Percentiles rank a stretch among this genome's conserved stretches.
Conservation (phyloP, 2,797 vertebrate genomes). For the Galago senegalensis region DNA sequence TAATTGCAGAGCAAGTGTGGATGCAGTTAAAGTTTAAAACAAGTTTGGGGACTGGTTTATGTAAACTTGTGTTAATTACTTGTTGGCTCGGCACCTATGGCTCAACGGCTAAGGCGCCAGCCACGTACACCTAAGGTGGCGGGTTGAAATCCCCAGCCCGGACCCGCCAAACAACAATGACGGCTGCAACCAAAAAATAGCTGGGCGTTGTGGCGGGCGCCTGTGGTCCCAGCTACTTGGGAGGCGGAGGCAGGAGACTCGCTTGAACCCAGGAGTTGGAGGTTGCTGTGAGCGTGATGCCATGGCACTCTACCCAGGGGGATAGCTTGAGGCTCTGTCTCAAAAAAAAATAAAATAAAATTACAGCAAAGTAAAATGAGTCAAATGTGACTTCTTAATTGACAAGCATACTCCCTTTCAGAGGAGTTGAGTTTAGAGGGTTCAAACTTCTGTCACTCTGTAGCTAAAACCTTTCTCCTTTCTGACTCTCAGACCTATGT, state of each 20-base stretch:
- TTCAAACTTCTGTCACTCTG: background rate
- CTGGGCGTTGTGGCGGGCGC: too few relatives aligned
- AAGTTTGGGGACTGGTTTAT: conserved; percentile 37
- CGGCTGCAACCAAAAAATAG: too few relatives aligned
- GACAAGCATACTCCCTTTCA: background rate
- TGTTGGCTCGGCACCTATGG: background rate
- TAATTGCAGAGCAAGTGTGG: conserved; percentile 24
- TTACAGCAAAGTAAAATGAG: background rate
- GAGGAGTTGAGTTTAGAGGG: background rate
- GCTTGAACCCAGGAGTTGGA: too few relatives aligned
- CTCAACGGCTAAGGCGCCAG: too few relatives aligned
- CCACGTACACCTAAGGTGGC: too few relatives aligned
- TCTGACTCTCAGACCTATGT: background rate
- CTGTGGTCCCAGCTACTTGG: background rate
- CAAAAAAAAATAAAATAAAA: background rate
- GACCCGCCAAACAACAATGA: too few relatives aligned
- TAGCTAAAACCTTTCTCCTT: background rate
- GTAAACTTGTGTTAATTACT: conserved; percentile 34
- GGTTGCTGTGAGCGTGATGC: too few relatives aligned
- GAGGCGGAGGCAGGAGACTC: too few relatives aligned
- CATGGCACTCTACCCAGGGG: too few relatives aligned
- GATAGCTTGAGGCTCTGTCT: too few relatives aligned
- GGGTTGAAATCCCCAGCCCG: too few relatives aligned
- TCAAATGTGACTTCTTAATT: background rate
- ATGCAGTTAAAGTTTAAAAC: conserved; percentile 54